These are phyloP conservation scores for Ibidorhyncha struthersii DNA, from an alignment of 2,113 vertebrate species.

Conservation along the genomic window DNA sequence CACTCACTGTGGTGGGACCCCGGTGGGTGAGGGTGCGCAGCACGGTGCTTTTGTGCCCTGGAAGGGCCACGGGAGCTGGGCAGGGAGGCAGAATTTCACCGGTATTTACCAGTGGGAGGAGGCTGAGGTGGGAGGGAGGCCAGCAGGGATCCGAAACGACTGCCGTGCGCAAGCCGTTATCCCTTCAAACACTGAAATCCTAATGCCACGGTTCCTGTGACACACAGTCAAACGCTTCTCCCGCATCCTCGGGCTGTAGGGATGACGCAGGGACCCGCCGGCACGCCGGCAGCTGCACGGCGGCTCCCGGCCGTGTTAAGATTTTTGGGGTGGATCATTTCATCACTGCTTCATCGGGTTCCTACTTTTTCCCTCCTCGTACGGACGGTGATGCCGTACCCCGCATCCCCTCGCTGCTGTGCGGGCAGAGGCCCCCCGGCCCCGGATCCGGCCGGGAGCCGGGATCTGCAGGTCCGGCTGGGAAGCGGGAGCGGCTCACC, in stretches of 20 bases:
- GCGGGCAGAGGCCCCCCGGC: too few species aligned
- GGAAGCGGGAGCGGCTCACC: too few species aligned
- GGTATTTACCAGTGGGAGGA: not conserved
- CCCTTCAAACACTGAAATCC: not conserved
- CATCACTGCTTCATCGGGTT: rapidly evolving
- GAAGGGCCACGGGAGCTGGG: not conserved
- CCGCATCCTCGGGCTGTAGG: rapidly evolving
- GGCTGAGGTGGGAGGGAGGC: not conserved
- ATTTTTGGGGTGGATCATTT: not conserved
- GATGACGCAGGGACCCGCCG: rapidly evolving
- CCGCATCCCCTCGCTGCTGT: not conserved
- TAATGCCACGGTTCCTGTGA: not conserved
- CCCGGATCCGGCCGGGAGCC: not conserved
- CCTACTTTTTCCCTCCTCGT: not conserved
- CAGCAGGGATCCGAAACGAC: too few species aligned
- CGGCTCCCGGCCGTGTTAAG: not conserved
- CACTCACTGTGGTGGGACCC: not conserved
- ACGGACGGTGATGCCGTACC: not conserved
- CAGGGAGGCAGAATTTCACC: not conserved
- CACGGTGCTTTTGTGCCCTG: not conserved
- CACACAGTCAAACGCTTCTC: not conserved
- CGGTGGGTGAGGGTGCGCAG: not conserved
- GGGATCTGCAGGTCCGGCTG: too few species aligned
- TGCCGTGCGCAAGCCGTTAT: not conserved
- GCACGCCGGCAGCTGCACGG: rapidly evolving